Evolutionary conservation across 2,888 invertebrate genomes (phyloP), one percentile per base, ranked within the genome.

Genomic region (Lampropteryx suffumata): DNA sequence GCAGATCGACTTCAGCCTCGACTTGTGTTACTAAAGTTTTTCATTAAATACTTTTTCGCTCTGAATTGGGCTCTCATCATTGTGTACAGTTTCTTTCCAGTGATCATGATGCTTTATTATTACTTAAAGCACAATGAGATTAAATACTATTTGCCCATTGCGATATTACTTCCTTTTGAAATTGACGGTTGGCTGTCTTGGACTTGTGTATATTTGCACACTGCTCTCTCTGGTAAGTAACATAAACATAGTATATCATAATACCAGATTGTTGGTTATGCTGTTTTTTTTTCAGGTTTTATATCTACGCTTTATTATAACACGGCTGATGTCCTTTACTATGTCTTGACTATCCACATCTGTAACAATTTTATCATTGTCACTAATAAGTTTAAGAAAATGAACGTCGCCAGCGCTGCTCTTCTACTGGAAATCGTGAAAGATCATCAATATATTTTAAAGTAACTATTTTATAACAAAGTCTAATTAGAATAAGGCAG

Each of bases 51-150:
- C 52, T 85, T 80, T 50, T 77, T 84, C 14, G 56, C 80, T 48
- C 52, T 88, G 1, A 87, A 87, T 53, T 54, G 58, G 0, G 50
- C 78, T 10, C 66, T 88, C 3, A 80, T 87, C 41, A 67, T 69
- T 7, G 76, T 87, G 3, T 88, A 87, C 50, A 84, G 79, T 55
- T 87, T 87, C 61, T 75, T 76, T 0, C 62, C 81, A 0, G 62
- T 75, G 1, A 24, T 80, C 17, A 50, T 84, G 0, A 83, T 86
- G 13, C 27, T 67, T 2, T 78, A 75, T 50, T 47, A 66, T 55
- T 87, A 80, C 55, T 32, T 72, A 0, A 61, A 46, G 3, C 70
- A 61, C 10, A 58, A 65, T 1, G 57, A 73, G 34, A 49, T 82
- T 1, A 41, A 61, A 0, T 85, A 67, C 48, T 51, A 56, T 11